phyloP scores from a whole-genome alignment of 2,888 invertebrate species.

The Caenorhabditis drosophilae region DNA sequence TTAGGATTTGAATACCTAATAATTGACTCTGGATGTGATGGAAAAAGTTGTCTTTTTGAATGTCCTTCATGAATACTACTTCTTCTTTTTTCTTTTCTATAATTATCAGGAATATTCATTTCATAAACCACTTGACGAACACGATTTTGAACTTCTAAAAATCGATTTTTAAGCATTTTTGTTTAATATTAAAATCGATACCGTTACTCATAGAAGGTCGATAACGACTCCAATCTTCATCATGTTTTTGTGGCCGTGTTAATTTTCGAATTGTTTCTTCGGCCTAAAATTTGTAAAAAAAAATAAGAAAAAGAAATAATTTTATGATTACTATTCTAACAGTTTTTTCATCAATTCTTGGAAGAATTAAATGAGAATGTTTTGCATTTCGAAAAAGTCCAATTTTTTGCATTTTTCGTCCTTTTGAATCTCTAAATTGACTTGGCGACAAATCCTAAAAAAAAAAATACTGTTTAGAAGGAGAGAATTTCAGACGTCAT shows the following conservation, averaged over 20 bases:
- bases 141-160: slow-evolving; percentile 6
- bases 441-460: slow-evolving; percentile 7
- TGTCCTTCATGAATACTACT: neutral
- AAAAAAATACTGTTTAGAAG: neutral
- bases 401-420: slow-evolving; percentile 10
- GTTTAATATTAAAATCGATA: neutral
- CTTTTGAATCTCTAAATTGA: slow-evolving; percentile 10
- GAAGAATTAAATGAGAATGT: slow-evolving; percentile 8
- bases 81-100: neutral
- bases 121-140: slow-evolving; percentile 22
- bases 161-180: neutral
- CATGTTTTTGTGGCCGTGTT: slow-evolving; percentile 1
- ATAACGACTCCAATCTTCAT: neutral
- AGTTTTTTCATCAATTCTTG: slow-evolving; percentile 11
- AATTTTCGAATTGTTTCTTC: slow-evolving; percentile 18
- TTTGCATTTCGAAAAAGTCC: slow-evolving; percentile 32
- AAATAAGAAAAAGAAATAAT: too few relatives aligned
- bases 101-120: slow-evolving; percentile 8
- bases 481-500: neutral
- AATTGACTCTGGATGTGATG: neutral
- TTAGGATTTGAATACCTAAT: slow-evolving; percentile 1
- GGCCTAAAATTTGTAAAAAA: too few relatives aligned
- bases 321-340: slow-evolving; percentile 7
- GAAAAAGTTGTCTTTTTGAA: neutral
- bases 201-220: neutral